phyloP scores from a whole-genome alignment of 1,140 invertebrate species.

The Drosophila dunni region DNA sequence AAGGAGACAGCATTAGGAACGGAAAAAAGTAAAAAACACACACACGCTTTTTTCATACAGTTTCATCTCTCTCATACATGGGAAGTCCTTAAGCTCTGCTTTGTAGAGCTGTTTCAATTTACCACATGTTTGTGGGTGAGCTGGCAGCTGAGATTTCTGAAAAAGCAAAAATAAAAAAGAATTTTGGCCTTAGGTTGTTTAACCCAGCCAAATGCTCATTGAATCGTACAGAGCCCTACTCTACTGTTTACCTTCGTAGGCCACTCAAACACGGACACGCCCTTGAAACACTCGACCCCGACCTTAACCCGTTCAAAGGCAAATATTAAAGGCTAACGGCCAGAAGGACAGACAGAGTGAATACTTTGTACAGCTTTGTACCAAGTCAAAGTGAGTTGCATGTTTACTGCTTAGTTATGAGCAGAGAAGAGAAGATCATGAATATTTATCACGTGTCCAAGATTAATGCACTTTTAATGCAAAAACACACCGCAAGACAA shows the following conservation, averaged over 20 bases:
- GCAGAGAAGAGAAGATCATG: slow-evolving; percentile 39
- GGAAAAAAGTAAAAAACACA: neutral
- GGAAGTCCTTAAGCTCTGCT: slow-evolving; percentile 15
- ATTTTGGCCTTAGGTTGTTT: slow-evolving; percentile 52
- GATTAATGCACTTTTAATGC: slow-evolving; percentile 80
- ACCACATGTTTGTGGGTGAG: neutral
- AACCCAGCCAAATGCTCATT: slow-evolving; percentile 39
- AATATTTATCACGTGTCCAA: slow-evolving; percentile 76
- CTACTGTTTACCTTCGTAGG: slow-evolving; percentile 42
- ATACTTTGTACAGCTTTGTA: neutral
- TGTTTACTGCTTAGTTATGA: slow-evolving; percentile 43
- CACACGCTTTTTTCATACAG: slow-evolving; percentile 4
- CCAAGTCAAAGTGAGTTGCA: slow-evolving; percentile 29
- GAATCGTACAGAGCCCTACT: slow-evolving; percentile 10
- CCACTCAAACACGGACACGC: slow-evolving; percentile 69
- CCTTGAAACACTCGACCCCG: slow-evolving; percentile 62
- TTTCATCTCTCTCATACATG: neutral
- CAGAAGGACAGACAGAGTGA: neutral
- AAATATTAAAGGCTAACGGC: neutral
- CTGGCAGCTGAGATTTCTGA: slow-evolving; percentile 37
- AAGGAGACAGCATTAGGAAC: neutral
- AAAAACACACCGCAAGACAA: slow-evolving; percentile 48
- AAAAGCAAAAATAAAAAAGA: slow-evolving; percentile 32
- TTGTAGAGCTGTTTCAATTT: slow-evolving; percentile 25
- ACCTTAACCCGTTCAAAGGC: slow-evolving; percentile 28